Conservation (phyloP, 2,797 vertebrate species). For the Muraenolepis orangiensis region DNA sequence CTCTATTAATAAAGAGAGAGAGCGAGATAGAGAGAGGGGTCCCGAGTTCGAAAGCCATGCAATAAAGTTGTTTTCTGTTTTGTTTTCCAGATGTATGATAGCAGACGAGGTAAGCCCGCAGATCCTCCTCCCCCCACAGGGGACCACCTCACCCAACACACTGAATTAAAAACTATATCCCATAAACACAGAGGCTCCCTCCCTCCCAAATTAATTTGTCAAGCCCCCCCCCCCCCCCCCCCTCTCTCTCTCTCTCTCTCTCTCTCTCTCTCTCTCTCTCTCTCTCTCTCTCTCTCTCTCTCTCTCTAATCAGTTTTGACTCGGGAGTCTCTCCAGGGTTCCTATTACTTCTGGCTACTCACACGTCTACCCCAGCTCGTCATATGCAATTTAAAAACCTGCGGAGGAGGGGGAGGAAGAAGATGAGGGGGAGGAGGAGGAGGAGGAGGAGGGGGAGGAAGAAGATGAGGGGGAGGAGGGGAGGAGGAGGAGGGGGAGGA, state of each 20-base stretch:
- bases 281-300: not conserved
- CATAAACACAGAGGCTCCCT: conserved; percentile 26
- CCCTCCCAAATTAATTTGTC: conserved; percentile 68
- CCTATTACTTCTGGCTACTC: conserved; percentile 58
- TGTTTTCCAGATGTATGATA: conserved; percentile 70
- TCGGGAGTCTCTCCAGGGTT: conserved; percentile 63
- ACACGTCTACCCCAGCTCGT: conserved; percentile 51
- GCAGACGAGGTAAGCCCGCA: conserved; percentile 67
- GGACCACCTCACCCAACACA: conserved; percentile 44
- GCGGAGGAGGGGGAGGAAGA: no score
- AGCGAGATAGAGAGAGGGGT: no score
- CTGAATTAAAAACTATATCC: conserved; percentile 5
- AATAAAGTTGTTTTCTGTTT: conserved; percentile 44
- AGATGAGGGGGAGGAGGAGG: no score
- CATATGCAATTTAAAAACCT: conserved; percentile 61
- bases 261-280: no score
- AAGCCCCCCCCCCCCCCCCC: conserved; percentile 19
- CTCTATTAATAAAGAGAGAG: no score
- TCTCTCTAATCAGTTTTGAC: conserved; percentile 65
- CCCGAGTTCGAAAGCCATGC: conserved; percentile 24
- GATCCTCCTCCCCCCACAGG: not conserved
- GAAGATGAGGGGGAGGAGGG: no score
- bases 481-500: no score
- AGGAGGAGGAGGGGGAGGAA: no score
- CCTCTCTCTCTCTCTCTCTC: no score